A percentile compares a stretch with the other conserved stretches of the same genome.
Conservation (phyloP, 2,113 vertebrate genomes). For the Neomonachus schauinslandi region DNA sequence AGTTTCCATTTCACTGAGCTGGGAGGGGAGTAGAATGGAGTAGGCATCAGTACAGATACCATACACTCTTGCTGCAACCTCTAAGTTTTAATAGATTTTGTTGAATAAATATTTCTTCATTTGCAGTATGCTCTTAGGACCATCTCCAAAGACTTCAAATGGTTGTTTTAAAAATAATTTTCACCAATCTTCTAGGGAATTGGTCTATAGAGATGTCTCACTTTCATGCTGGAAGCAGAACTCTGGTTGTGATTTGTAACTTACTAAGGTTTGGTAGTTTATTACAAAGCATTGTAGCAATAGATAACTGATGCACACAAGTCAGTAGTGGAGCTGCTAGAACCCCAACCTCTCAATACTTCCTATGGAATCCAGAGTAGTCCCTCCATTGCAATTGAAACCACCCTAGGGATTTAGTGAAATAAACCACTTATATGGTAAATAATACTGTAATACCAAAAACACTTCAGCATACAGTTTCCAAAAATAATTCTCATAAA, state of each 20-base stretch:
- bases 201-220: not conserved
- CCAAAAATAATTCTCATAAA: not conserved
- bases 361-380: not conserved
- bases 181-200: not conserved
- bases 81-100: not conserved
- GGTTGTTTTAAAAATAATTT: conserved; percentile 16
- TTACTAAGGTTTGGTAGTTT: not conserved
- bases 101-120: not conserved
- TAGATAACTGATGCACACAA: not conserved
- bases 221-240: not conserved
- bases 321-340: not conserved
- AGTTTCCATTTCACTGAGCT: not conserved
- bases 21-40: not conserved
- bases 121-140: not conserved
- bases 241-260: not conserved
- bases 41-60: not conserved
- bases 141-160: conserved; percentile 28
- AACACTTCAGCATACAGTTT: not conserved
- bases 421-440: not conserved
- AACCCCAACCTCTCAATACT: not conserved
- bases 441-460: conserved; percentile 4
- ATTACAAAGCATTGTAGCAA: not conserved
- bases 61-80: not conserved
- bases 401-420: not conserved
- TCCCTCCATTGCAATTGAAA: not conserved